Conservation (phyloP, 1,140 invertebrate genomes). For the Trachymyrmex septentrionalis region DNA sequence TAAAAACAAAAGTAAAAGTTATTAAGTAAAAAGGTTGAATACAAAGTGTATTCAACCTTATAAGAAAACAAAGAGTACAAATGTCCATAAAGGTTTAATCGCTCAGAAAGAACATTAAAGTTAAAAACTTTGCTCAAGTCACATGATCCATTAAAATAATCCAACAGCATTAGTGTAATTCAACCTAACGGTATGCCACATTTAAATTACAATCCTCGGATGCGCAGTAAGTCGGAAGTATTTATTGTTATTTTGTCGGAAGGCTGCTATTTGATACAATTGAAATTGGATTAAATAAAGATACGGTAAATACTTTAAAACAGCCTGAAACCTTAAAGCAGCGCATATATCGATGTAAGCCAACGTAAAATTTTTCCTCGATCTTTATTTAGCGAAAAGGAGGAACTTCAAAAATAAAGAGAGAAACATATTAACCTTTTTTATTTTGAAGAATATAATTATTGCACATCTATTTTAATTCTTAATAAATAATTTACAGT, state of each 20-base stretch:
- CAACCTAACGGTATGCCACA: neutral
- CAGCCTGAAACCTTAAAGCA: neutral
- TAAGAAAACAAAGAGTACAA: neutral
- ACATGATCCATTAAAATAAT: conserved; percentile 34
- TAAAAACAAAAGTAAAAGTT: neutral
- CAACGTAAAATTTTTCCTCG: neutral
- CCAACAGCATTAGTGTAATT: neutral
- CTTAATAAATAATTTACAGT: neutral
- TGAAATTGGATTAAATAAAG: neutral
- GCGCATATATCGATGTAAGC: neutral
- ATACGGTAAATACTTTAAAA: conserved; percentile 5
- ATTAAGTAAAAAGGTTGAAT: neutral
- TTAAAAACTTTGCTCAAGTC: conserved; percentile 35
- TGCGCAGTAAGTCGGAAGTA: conserved; percentile 1
- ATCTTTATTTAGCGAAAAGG: neutral
- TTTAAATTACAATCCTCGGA: neutral
- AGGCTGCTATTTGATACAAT: neutral
- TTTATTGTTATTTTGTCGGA: conserved; percentile 22
- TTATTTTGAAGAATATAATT: neutral
- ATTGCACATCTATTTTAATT: neutral
- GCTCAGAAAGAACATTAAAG: neutral
- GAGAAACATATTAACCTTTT: neutral
- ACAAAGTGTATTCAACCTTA: neutral
- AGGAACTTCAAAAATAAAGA: neutral
- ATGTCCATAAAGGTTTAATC: conserved; percentile 4